A percentile compares a stretch with the other conserved stretches of the same genome.
Evolutionary conservation across 2,797 vertebrate species (phyloP).

Genomic region (Morus bassanus): DNA sequence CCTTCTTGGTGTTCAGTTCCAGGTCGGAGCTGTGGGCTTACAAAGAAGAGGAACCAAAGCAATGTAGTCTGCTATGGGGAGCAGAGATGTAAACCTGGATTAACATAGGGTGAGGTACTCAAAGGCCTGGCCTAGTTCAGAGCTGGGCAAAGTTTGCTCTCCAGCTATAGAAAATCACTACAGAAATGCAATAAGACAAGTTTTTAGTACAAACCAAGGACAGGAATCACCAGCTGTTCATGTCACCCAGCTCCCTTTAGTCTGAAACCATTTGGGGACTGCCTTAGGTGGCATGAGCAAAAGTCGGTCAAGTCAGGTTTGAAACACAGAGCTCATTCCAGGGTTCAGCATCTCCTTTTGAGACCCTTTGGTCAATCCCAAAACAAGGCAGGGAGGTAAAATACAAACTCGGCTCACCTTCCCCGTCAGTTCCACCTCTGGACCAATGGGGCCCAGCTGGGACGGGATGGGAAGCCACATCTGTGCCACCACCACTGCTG

Average conservation of each 20-base stretch:
- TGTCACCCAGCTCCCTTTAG: not conserved
- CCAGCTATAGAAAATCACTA: not conserved
- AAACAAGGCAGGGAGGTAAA: not conserved
- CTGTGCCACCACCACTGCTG: not conserved
- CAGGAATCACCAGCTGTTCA: not conserved
- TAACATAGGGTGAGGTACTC: not conserved
- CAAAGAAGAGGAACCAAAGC: not conserved
- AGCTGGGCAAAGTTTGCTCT: not conserved
- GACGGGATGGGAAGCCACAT: not conserved
- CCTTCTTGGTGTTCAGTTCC: not conserved
- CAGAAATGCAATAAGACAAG: not conserved
- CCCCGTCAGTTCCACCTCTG: not conserved
- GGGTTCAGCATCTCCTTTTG: not conserved
- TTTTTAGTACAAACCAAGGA: not conserved
- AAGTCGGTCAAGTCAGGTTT: not conserved
- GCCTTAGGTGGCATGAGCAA: not conserved
- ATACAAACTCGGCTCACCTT: not conserved
- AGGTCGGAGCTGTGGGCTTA: not conserved
- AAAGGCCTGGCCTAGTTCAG: not conserved
- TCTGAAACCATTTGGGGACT: not conserved
- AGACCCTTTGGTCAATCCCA: not conserved
- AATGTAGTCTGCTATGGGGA: not conserved
- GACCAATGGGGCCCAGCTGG: not conserved
- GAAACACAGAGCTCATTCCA: not conserved
- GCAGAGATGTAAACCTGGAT: not conserved